Base-by-base conservation (phyloP, 2,797 vertebrate genomes). In the Pagetopsis macropterus region DNA sequence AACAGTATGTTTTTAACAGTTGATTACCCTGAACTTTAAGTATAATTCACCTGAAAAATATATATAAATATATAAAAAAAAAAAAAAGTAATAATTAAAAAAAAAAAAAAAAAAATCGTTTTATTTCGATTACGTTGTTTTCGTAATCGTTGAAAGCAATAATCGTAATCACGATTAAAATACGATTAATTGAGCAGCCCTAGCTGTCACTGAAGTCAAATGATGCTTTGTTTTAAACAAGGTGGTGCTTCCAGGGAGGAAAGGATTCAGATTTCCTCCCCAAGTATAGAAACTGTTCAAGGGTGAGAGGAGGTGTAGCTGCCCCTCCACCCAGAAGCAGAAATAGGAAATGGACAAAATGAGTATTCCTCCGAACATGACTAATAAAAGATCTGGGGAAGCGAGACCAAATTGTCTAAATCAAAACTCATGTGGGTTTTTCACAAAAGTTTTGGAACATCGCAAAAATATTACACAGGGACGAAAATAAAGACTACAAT, bases 251-350 rank as follows among this genome's bases (percentile, higher is more conserved):
- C 31, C 37, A 4, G 52, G 88, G 89, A 88, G 87, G 82, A 90
- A 88, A 87, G 57, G 60, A 37, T 81, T 65, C 52, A 74, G 55
- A 86, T 77, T 83, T 87, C 88, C 87, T 88, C 76, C 57, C 85
- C 2, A 5, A 62, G 66, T 87, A 78, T 16, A 19, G 62, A 79
- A 67, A 55, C 56, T 50, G 45, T 52, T 81, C 51, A 64, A 51
- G 44, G 70, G 70, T 84, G 60, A 81, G 72, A 71, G 10, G 55
- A 51, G 51, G 45, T 45, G 59, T n/a, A 59, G 61, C 68, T 16
- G 0, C 50, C 58, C 31, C 72, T 79, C 56, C 78, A 54, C 76
- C 84, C 75, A 78, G 57, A 61, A 81, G 41, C 49, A 54, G 12
- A 63, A 83, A 60, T 14, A 74, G 71, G 66, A 83, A 78, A 68